These are phyloP conservation scores for Mechanitis messenoides DNA, from an alignment of 2,888 invertebrate genomes.

Conservation along the genomic window DNA sequence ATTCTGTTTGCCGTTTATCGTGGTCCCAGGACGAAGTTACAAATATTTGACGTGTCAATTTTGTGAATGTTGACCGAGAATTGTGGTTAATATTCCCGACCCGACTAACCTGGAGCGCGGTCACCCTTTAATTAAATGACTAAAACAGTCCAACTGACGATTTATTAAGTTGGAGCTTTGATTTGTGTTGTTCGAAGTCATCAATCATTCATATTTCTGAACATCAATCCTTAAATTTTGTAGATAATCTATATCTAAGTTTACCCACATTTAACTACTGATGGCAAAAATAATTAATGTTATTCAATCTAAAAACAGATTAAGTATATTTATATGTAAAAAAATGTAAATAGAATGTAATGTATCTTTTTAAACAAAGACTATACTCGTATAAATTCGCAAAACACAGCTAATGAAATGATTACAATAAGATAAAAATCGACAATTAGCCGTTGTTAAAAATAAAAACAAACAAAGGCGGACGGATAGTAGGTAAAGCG, in stretches of 20 bases:
- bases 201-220: not conserved
- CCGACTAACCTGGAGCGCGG: constrained; percentile 62
- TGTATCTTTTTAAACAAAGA: not conserved
- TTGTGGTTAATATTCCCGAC: constrained; percentile 75
- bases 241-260: too few species aligned
- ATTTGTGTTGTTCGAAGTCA: constrained; percentile 7
- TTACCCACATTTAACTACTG: too few species aligned
- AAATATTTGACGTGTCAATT: constrained; percentile 79
- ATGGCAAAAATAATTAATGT: too few species aligned
- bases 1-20: constrained; percentile 75
- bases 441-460: constrained; percentile 27
- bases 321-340: too few species aligned
- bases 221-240: too few species aligned
- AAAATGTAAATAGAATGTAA: too few species aligned
- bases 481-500: constrained; percentile 57
- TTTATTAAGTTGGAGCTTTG: constrained; percentile 46
- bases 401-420: constrained; percentile 14
- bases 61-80: constrained; percentile 77
- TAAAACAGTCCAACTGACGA: constrained; percentile 70
- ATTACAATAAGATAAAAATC: constrained; percentile 23
- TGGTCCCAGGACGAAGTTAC: constrained; percentile 76
- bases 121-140: constrained; percentile 72
- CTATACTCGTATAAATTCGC: not conserved
- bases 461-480: constrained; percentile 46
- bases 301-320: too few species aligned